Percentiles rank a stretch among this genome's conserved stretches.
phyloP scores from a whole-genome alignment of 2,113 vertebrate genomes.

The Canis aureus region DNA sequence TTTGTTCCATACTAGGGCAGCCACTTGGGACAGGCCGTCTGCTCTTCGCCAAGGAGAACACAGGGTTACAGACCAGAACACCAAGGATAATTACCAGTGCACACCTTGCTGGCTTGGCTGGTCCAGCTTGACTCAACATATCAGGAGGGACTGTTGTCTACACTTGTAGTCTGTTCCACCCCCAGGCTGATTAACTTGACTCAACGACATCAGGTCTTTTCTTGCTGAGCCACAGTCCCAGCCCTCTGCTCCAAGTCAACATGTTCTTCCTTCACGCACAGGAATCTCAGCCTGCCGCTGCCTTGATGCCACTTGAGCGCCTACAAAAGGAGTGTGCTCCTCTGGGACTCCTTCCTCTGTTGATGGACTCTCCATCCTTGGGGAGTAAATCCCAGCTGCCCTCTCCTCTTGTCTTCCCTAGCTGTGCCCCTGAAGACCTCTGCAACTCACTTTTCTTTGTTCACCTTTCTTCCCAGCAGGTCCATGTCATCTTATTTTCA shows the following conservation, averaged over 20 bases:
- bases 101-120: slow-evolving; percentile 44
- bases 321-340: neutral
- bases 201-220: slow-evolving; percentile 43
- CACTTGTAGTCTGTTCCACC: slow-evolving; percentile 57
- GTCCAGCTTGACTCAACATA: slow-evolving; percentile 59
- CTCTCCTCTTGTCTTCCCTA: neutral
- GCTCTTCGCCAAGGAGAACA: slow-evolving; percentile 9
- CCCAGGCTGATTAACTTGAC: slow-evolving; percentile 48
- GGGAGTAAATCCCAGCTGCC: neutral
- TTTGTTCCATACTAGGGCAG: neutral
- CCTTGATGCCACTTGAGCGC: neutral
- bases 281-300: neutral
- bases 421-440: neutral
- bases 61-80: neutral
- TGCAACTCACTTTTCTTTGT: neutral
- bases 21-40: neutral
- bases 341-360: neutral
- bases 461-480: neutral
- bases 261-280: neutral
- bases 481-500: neutral
- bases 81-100: neutral
- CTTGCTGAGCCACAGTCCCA: neutral
- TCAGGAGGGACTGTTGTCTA: slow-evolving; percentile 42
- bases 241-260: neutral
- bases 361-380: neutral